Evolutionary conservation across 2,888 invertebrate genomes (phyloP), one percentile per base, ranked within the genome.

Genomic region (Chouioia cunea): DNA sequence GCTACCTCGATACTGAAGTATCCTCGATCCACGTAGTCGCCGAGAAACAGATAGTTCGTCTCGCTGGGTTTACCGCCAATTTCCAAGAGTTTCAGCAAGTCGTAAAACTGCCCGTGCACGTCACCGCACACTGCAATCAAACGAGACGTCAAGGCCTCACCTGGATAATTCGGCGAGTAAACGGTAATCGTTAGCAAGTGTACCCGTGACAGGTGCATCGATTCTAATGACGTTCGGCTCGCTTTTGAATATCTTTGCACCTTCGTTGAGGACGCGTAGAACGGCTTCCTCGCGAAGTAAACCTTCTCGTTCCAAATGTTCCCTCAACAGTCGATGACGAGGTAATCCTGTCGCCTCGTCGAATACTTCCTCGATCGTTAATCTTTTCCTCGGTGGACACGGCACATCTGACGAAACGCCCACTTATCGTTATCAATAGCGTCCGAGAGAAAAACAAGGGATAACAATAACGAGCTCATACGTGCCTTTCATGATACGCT

Each of bases 281-380:
- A 44, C 69, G 0, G 48, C 60, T 1, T 65, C 20, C n/a, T 68
- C 65, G 16, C 60, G 57, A 12, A 73, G 22, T 50, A 69, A 50
- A 3, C 73, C 73, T 16, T 73, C 73, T 0, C 14, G 43, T 0
- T 57, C 2, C 1, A 73, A 48, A 48, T 73, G 73, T 1, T 60
- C n/a, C 14, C 52, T 65, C 3, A 73, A 56, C n/a, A 70, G 14
- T 12, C 57, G 47, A 6, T 46, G 47, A 10, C 27, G 56, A 18
- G 69, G 65, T 4, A 53, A 4, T 0, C 60, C 68, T 12, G 48
- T 60, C 8, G n/a, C 6, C 12, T 16, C 10, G n/a, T 69, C 62
- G 20, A 65, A 70, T 3, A 70, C 14, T 0, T 73, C 73, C 4
- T n/a, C 47, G 44, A 50, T 56, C 0, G n/a, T 62, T 3, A 73